Base-by-base conservation (phyloP, 2,888 invertebrate genomes). In the Yponomeuta evonymella region DNA sequence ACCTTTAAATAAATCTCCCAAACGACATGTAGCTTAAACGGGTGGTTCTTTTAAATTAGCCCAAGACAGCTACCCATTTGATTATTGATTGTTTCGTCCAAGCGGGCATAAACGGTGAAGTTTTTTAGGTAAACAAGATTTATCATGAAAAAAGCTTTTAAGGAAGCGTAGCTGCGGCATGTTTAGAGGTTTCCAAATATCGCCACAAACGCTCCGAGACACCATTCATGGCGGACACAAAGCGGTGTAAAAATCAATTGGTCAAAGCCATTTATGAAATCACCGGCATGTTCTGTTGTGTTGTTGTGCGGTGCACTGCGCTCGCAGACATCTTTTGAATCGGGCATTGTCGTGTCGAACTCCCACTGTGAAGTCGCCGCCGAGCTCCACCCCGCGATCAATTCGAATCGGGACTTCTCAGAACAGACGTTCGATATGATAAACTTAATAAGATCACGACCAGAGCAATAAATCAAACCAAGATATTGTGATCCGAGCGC, bases 161-260 rank as follows among this genome's bases (percentile, higher is more conserved):
- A 15, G 51, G 12, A 58, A 58, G 12, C 30, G 6, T 36, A 36
- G 43, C 67, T n/a, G 67, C 33, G 12, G 30, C 33, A 64, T 36
- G 67, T 5, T 1, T 36, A 43, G 10, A 67, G 33, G 4, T 33
- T 68, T 30, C 15, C 6, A 63, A 62, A 69, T n/a, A 43, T 62
- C 5, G 33, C 30, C 66, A 15, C 36, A 9, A 72, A 72, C 71
- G 69, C 72, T 64, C 58, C 36, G 67, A 36, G 64, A 72, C 71
- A 66, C 72, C 72, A 48, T 69, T 71, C 75, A 73, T 67, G 71
- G 69, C 62, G 73, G 70, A 73, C 74, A 85, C 83, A 88, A 87
- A 81, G 83, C 81, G 79, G 84, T 83, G 85, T 87, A 82, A 85
- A 84, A 89, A 90, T 89, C 89, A 88, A 90, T 90, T 89, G 89